Evolutionary conservation across 2,797 vertebrate genomes (phyloP).

Genomic region (Brachyalestes nurse): DNA sequence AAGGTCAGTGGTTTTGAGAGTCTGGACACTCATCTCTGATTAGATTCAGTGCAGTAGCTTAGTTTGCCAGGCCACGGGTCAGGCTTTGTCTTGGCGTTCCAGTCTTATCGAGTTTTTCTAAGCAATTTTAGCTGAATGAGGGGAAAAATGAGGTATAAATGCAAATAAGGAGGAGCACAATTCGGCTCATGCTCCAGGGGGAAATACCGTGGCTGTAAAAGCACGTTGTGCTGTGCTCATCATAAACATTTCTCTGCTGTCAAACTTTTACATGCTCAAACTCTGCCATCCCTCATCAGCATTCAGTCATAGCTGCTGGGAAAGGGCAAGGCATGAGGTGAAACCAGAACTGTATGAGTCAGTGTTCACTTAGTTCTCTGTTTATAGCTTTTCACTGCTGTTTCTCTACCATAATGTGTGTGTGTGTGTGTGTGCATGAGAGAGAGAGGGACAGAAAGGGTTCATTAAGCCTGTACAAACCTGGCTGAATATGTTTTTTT

Average conservation of each 20-base stretch:
- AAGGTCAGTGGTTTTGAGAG: conserved; percentile 3
- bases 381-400: background rate
- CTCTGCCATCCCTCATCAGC: conserved; percentile 13
- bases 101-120: conserved; percentile 23
- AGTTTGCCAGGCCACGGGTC: background rate
- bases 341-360: background rate
- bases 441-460: no score
- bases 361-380: background rate
- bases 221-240: conserved; percentile 17
- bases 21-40: conserved; percentile 16
- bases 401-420: background rate
- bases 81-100: conserved; percentile 1
- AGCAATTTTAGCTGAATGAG: conserved; percentile 27
- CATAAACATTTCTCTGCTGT: conserved; percentile 24
- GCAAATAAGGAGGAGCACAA: conserved; percentile 19
- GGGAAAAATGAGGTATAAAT: conserved; percentile 21
- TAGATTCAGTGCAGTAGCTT: background rate
- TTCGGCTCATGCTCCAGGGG: background rate
- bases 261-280: conserved; percentile 15
- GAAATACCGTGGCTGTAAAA: background rate
- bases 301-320: background rate
- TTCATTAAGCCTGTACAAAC: background rate
- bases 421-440: background rate
- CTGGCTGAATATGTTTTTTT: no score
- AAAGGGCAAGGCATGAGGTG: conserved; percentile 9